phyloP scores from a whole-genome alignment of 2,888 invertebrate genomes.

The Metallyticus violacea region DNA sequence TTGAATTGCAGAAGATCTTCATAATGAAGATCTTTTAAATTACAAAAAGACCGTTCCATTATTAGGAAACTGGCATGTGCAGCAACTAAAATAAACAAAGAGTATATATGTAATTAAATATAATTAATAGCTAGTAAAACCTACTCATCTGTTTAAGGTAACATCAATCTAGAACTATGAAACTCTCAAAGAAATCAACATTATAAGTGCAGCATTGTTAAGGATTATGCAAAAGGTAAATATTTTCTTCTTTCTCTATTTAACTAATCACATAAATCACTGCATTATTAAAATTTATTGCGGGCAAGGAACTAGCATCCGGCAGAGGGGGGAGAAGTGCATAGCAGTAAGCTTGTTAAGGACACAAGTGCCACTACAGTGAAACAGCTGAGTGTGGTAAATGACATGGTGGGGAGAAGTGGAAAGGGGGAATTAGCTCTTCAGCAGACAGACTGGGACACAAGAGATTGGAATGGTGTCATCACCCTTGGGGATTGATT shows the following conservation, averaged over 20 bases:
- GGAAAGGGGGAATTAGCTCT: no score
- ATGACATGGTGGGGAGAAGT: no score
- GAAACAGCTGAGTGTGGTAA: no score
- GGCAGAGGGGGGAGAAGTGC: no score
- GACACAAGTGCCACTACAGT: no score
- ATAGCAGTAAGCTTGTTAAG: no score
- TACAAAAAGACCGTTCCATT: not conserved
- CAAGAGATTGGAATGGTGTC: no score
- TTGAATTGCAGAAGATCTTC: slow-evolving; percentile 51
- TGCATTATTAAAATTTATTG: not conserved
- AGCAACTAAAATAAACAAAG: not conserved
- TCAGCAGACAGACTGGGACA: no score
- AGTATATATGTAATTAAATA: not conserved
- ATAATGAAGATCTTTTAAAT: slow-evolving; percentile 39
- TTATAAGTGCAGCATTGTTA: not conserved
- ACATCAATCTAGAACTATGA: not conserved
- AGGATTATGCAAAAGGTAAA: not conserved
- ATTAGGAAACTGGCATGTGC: not conserved
- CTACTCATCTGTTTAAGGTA: no score
- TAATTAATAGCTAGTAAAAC: no score
- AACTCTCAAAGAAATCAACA: not conserved
- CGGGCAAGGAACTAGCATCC: not conserved
- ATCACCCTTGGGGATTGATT: no score
- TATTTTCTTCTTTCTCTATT: no score
- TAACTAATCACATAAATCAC: not conserved